A percentile compares a stretch with the other conserved stretches of the same genome.
Conservation (phyloP, 2,888 invertebrate species). For the Cyrtodaria siliqua region DNA sequence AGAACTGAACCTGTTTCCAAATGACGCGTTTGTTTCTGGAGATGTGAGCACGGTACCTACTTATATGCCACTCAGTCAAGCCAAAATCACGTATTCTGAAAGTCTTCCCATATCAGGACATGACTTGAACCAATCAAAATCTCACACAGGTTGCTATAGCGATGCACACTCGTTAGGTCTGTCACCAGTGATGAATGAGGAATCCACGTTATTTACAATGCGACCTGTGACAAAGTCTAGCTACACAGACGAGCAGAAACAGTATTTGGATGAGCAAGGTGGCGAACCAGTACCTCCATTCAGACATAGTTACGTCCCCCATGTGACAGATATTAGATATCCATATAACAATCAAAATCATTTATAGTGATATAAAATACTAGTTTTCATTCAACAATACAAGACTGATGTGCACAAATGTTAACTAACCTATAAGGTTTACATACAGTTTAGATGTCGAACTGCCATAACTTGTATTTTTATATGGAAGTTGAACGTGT, state of each 20-base stretch:
- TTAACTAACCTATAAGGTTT: too few species aligned
- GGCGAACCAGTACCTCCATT: background rate
- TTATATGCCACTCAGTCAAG: background rate
- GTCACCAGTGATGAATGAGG: background rate
- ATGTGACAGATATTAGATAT: background rate
- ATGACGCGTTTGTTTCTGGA: background rate
- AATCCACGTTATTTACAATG: background rate
- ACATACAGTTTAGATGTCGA: too few species aligned
- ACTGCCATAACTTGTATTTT: too few species aligned
- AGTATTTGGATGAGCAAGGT: background rate
- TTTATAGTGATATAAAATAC: too few species aligned
- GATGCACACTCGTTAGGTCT: background rate
- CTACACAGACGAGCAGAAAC: background rate
- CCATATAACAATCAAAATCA: background rate
- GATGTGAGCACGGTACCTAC: background rate
- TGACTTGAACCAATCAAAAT: background rate
- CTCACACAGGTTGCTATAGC: background rate
- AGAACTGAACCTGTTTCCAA: background rate
- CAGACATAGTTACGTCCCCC: background rate
- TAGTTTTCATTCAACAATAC: too few species aligned
- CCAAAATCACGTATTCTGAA: background rate
- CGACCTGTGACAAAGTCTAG: background rate
- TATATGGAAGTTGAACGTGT: too few species aligned
- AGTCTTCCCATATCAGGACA: background rate
- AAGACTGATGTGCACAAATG: too few species aligned